A percentile compares a stretch with the other conserved stretches of the same genome.
These are phyloP conservation scores for Cephus pygmeus DNA, from an alignment of 2,888 invertebrate genomes.

Conservation along the genomic window DNA sequence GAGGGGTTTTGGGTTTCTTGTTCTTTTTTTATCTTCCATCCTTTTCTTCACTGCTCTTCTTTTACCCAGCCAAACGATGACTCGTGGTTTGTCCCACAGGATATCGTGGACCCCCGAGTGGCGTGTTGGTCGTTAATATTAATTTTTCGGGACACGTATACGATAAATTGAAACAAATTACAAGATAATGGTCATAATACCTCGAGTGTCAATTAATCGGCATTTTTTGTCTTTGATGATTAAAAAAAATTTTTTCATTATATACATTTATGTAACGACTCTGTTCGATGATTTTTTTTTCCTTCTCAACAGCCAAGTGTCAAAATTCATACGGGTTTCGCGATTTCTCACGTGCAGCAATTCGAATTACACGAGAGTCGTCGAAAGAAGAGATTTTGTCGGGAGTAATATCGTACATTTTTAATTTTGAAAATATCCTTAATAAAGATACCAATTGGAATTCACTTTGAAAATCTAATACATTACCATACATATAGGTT, in stretches of 20 bases:
- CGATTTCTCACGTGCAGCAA: neutral
- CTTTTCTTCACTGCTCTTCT: slow-evolving; percentile 13
- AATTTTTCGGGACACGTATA: slow-evolving; percentile 12
- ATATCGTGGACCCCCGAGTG: neutral
- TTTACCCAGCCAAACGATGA: neutral
- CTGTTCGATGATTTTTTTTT: neutral
- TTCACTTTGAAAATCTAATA: too few relatives aligned
- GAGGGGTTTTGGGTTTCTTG: slow-evolving; percentile 31
- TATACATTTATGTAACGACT: neutral
- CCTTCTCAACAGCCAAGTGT: neutral
- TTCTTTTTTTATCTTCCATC: slow-evolving; percentile 12
- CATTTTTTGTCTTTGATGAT: neutral
- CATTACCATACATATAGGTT: neutral
- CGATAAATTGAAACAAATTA: slow-evolving; percentile 32
- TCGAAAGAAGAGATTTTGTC: neutral
- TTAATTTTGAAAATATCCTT: neutral
- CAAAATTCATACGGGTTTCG: neutral
- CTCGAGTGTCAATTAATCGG: neutral
- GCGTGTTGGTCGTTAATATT: slow-evolving; percentile 21
- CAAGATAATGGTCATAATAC: neutral
- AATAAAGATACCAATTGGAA: neutral
- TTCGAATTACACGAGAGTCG: neutral
- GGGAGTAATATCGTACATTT: neutral
- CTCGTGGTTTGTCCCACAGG: slow-evolving; percentile 3
- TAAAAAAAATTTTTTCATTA: neutral